Evolutionary conservation across 2,113 vertebrate species (phyloP).

Genomic region (Etia nguti): DNA sequence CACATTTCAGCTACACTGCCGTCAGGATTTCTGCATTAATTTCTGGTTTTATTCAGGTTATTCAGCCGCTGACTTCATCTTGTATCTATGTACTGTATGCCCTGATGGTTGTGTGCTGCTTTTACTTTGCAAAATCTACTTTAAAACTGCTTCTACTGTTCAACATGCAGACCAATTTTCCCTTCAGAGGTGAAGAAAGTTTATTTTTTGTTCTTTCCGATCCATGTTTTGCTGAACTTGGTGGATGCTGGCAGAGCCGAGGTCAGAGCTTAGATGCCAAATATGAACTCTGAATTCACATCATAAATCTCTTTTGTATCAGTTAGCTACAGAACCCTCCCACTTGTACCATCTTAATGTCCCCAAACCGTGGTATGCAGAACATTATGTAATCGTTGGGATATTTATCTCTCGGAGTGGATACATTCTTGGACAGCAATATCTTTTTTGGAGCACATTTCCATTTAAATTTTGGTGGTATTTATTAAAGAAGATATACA

Average conservation of each 20-base stretch:
- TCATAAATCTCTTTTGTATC: not conserved
- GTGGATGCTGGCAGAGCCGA: not conserved
- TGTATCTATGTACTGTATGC: not conserved
- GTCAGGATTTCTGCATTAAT: not conserved
- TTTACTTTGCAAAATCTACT: not conserved
- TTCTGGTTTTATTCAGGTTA: not conserved
- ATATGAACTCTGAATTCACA: not conserved
- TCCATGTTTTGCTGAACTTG: not conserved
- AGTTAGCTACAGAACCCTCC: not conserved
- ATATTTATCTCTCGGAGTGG: not conserved
- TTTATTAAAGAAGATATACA: not conserved
- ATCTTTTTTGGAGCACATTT: not conserved
- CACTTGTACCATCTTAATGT: not conserved
- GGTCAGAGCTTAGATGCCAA: conserved; percentile 4
- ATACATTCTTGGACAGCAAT: not conserved
- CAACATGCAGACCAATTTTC: not conserved
- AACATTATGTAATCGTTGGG: not conserved
- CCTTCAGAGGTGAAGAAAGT: not conserved
- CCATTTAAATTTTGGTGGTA: not conserved
- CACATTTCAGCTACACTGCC: not conserved
- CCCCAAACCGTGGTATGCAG: not conserved
- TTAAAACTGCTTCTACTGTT: not conserved
- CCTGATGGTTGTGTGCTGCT: not conserved
- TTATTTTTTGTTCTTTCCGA: not conserved
- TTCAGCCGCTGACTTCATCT: not conserved